Evolutionary conservation across 2,113 vertebrate species (phyloP).

Genomic region (western clawed frog (Xenopus tropicalis)): DNA sequence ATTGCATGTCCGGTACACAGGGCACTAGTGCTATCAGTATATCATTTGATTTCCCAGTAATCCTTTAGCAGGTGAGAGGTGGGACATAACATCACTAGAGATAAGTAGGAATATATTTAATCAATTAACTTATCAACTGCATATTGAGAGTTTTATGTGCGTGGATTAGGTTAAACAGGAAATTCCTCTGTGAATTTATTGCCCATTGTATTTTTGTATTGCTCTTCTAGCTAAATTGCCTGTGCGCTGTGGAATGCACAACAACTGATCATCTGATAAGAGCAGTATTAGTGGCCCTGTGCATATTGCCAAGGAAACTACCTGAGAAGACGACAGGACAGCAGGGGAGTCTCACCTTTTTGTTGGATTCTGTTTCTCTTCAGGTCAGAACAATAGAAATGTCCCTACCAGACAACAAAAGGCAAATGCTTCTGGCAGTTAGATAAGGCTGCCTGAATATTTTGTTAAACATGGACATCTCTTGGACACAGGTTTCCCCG

Average conservation of each 20-base stretch:
- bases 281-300: background rate
- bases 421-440: slow-evolving; percentile 15
- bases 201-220: background rate
- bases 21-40: too few relatives aligned
- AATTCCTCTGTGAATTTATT: too few relatives aligned
- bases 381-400: slow-evolving; percentile 31
- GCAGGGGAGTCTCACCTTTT: slow-evolving; percentile 10
- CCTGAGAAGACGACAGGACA: slow-evolving; percentile 14
- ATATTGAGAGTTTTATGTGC: too few relatives aligned
- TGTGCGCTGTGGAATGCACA: slow-evolving; percentile 2
- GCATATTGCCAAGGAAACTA: background rate
- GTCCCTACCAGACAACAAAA: slow-evolving; percentile 10
- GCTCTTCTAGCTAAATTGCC: background rate
- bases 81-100: too few relatives aligned
- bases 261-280: slow-evolving; percentile 7
- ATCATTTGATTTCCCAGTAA: too few relatives aligned
- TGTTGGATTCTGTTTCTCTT: slow-evolving; percentile 2
- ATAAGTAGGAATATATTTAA: too few relatives aligned
- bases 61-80: too few relatives aligned
- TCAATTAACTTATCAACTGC: too few relatives aligned
- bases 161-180: too few relatives aligned
- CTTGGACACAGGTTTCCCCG: too few relatives aligned
- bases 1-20: too few relatives aligned
- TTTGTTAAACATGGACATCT: too few relatives aligned
- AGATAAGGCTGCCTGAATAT: background rate